These are phyloP conservation scores for Dinocampus coccinellae DNA, from an alignment of 2,888 invertebrate genomes.

Conservation along the genomic window DNA sequence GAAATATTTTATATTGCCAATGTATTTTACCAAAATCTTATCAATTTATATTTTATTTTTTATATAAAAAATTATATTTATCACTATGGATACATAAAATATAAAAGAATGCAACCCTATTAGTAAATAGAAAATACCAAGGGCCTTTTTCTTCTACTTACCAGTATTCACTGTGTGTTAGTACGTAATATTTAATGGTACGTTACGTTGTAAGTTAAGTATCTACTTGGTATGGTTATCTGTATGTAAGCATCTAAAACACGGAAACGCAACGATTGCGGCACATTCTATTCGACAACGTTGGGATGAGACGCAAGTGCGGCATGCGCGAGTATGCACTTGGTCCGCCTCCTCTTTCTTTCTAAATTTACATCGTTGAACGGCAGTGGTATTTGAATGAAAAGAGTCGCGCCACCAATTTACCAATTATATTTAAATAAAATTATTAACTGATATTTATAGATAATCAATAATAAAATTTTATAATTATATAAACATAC, in stretches of 20 bases:
- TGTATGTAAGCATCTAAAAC: conserved; percentile 23
- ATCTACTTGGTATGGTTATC: conserved; percentile 7
- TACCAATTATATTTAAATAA: conserved; percentile 12
- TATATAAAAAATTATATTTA: neutral
- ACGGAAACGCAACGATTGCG: conserved; percentile 24
- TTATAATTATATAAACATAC: neutral
- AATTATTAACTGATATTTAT: conserved; percentile 15
- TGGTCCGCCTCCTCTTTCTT: neutral
- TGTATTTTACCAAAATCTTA: too few relatives aligned
- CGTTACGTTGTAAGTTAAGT: conserved; percentile 16
- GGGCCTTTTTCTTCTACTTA: neutral
- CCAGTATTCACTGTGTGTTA: neutral
- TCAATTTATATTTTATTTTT: neutral
- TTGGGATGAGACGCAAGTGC: conserved; percentile 11
- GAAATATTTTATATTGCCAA: too few relatives aligned
- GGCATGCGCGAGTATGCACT: neutral
- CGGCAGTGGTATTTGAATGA: conserved; percentile 24
- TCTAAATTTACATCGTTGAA: neutral
- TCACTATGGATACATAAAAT: neutral
- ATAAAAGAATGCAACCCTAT: neutral
- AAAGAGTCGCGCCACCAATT: conserved; percentile 19
- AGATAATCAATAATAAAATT: neutral
- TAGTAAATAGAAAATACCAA: conserved; percentile 17
- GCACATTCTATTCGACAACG: neutral
- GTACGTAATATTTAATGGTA: conserved; percentile 25